These are phyloP conservation scores for Rhynchonema sp. DNA, from an alignment of 2,888 invertebrate species.

Conservation along the genomic window DNA sequence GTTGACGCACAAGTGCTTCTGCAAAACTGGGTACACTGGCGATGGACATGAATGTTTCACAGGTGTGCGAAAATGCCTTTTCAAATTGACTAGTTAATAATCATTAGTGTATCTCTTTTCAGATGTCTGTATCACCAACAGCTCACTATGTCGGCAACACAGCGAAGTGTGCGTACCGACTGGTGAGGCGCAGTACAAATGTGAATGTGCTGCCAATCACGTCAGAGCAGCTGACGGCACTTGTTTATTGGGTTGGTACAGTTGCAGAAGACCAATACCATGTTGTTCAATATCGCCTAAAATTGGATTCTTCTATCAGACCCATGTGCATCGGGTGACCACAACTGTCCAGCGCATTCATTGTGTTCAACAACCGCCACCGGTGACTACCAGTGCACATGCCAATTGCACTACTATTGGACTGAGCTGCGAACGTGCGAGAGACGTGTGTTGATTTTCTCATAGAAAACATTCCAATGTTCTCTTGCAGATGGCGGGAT, in stretches of 20 bases:
- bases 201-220: too few species aligned
- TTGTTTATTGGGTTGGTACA: too few species aligned
- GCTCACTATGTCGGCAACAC: too few species aligned
- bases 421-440: background rate
- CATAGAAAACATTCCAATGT: too few species aligned
- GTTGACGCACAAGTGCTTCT: background rate
- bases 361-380: background rate
- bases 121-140: too few species aligned
- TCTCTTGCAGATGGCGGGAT: too few species aligned
- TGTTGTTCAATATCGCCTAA: background rate
- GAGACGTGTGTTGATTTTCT: background rate
- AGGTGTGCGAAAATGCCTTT: background rate
- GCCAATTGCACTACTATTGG: background rate
- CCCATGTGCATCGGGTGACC: background rate
- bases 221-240: too few species aligned
- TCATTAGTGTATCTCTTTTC: too few species aligned
- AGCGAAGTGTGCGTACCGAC: too few species aligned
- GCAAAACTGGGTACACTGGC: background rate
- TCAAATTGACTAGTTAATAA: too few species aligned
- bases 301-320: background rate
- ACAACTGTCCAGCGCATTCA: background rate
- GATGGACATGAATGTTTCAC: background rate
- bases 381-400: background rate
- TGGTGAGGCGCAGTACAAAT: too few species aligned
- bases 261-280: background rate